phyloP scores from a whole-genome alignment of 2,888 invertebrate genomes.

The Agrypnus murinus region DNA sequence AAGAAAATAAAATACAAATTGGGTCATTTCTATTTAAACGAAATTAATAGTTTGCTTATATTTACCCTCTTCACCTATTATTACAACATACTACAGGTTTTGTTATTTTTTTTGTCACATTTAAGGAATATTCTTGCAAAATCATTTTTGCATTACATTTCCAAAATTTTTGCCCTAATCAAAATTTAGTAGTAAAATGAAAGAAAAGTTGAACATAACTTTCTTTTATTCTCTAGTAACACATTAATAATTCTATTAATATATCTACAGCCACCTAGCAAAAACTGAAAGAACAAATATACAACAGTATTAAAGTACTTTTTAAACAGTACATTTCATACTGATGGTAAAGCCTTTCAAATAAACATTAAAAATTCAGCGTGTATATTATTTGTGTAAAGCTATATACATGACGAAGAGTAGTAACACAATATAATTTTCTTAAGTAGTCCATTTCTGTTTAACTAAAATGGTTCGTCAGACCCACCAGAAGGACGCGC shows the following conservation, averaged over 20 bases:
- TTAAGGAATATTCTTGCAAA: too few species aligned
- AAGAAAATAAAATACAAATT: too few species aligned
- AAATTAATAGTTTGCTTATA: too few species aligned
- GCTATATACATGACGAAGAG: conserved; percentile 19
- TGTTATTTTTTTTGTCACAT: too few species aligned
- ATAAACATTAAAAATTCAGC: conserved; percentile 33
- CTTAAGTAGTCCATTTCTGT: conserved; percentile 7
- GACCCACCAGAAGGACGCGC: conserved; percentile 66
- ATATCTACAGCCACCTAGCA: conserved; percentile 50
- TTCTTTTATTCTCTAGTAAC: conserved; percentile 25
- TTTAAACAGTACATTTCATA: conserved; percentile 25
- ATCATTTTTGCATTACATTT: too few species aligned
- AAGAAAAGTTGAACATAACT: conserved; percentile 5
- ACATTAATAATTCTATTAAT: conserved; percentile 32
- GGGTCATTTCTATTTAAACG: too few species aligned
- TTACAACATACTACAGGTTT: too few species aligned
- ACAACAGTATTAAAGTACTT: too few species aligned
- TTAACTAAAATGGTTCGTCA: conserved; percentile 56
- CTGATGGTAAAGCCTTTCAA: conserved; percentile 17
- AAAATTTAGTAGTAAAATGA: too few species aligned
- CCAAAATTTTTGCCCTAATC: too few species aligned
- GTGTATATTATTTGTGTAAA: conserved; percentile 21
- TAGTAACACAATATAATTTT: conserved; percentile 26
- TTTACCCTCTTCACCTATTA: too few species aligned
- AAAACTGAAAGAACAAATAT: conserved; percentile 26